These are phyloP conservation scores for Rhineura floridana DNA, from an alignment of 2,113 vertebrate genomes.

Conservation along the genomic window DNA sequence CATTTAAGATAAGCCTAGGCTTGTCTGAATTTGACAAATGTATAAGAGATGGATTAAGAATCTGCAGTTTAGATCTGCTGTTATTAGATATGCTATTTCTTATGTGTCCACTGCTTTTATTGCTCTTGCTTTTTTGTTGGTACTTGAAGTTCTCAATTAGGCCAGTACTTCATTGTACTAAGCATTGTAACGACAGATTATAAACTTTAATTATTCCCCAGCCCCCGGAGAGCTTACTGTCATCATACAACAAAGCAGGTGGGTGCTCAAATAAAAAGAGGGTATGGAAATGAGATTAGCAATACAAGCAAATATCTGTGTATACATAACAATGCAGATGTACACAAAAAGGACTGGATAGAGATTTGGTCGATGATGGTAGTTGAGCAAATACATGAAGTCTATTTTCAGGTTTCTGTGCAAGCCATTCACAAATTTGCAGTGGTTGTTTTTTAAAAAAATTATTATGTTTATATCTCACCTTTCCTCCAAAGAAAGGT, in stretches of 20 bases:
- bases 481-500: too few relatives aligned
- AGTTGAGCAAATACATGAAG: neutral
- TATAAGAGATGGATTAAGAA: neutral
- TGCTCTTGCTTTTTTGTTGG: neutral
- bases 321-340: neutral
- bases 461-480: too few relatives aligned
- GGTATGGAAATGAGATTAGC: neutral
- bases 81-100: neutral
- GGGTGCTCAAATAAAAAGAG: constrained; percentile 4
- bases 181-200: constrained; percentile 22
- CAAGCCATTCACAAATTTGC: neutral
- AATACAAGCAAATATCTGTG: neutral
- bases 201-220: constrained; percentile 29
- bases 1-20: neutral
- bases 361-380: neutral
- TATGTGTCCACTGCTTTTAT: neutral
- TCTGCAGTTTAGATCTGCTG: too few relatives aligned
- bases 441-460: too few relatives aligned
- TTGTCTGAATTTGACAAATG: neutral
- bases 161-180: constrained; percentile 2
- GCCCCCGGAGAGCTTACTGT: constrained; percentile 2
- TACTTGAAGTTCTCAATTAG: constrained; percentile 1
- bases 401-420: neutral
- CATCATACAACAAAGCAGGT: constrained; percentile 10
- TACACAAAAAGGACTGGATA: neutral